These are phyloP conservation scores for Dendrolimus pini DNA, from an alignment of 2,888 invertebrate genomes.

Conservation along the genomic window DNA sequence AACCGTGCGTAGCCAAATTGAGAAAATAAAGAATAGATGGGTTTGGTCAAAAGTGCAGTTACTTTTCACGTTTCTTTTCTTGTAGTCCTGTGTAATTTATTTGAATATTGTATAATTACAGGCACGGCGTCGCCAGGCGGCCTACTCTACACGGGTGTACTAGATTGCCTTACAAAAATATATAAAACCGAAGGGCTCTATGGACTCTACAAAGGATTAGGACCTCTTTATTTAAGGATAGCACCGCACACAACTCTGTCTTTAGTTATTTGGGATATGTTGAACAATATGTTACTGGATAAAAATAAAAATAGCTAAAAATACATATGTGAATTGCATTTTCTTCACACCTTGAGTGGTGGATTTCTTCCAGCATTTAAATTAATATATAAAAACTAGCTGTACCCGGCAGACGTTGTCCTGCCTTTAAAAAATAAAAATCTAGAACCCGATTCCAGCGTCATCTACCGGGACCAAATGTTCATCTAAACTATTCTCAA, in stretches of 20 bases:
- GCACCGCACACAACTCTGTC: constrained; percentile 88
- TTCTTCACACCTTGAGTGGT: too few relatives aligned
- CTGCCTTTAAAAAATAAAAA: too few relatives aligned
- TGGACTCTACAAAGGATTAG: constrained; percentile 87
- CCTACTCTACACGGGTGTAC: constrained; percentile 81
- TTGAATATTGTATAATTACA: constrained; percentile 31
- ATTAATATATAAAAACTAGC: background rate
- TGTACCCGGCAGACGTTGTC: too few relatives aligned
- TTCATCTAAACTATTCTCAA: too few relatives aligned
- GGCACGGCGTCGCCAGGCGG: constrained; percentile 79
- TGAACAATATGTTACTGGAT: constrained; percentile 45
- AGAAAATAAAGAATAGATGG: too few relatives aligned
- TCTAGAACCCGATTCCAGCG: too few relatives aligned
- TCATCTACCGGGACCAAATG: too few relatives aligned
- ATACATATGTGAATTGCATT: constrained; percentile 11
- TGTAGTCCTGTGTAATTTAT: too few relatives aligned
- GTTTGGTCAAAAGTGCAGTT: too few relatives aligned
- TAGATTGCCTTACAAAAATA: constrained; percentile 87
- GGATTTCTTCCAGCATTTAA: constrained; percentile 4
- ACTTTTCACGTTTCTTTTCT: too few relatives aligned
- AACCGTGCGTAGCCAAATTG: too few relatives aligned
- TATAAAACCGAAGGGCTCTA: constrained; percentile 84
- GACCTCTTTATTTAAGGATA: constrained; percentile 84
- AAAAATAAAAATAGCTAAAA: constrained; percentile 37
- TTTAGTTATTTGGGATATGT: constrained; percentile 84